Base-by-base conservation (phyloP, 1,140 invertebrate species). In the Calycopis cecrops region DNA sequence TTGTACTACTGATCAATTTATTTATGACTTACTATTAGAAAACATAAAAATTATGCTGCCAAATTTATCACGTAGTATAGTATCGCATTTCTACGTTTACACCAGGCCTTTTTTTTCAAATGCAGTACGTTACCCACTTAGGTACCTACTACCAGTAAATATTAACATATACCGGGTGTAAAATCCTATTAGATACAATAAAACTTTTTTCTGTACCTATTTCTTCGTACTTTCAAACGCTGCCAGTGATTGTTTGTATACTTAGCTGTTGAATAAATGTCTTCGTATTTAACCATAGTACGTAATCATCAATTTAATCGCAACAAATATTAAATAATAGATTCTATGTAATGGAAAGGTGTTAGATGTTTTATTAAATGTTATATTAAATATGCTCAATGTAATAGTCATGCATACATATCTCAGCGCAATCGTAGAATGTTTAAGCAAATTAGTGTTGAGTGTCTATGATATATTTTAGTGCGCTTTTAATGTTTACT, bases 21-120 rank as follows among this genome's bases (percentile, higher is more conserved):
- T 42, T 33, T 52, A 16, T 14, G 28, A 33, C 18, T 21, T 12
- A 35, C 16, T 14, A 14, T 17, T 52, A 40, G 48, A 52, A 33
- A 28, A 52, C 18, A 42, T 42, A 37, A 48, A 52, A 37, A 52
- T 12, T 18, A 52, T 21, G 51, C 51, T 52, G 51, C 51, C 51
- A 52, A 52, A 52, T 44, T 12, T 33, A 52, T 37, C 49, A 51
- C 34, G 14, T 44, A 44, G 28, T 16, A n/a, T 44, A 40, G 12
- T 35, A 17, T 35, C n/a, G 34, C 37, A 35, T 48, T 55, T 48
- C 17, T 18, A 33, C 28, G 21, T 40, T 48, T 55, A 54, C 21
- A 28, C 21, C 21, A 28, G 21, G 21, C 21, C 21, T 6, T 28
- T 3, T 3, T n/a, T 2, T 3, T 28, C 2, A 28, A 28, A 6